phyloP scores from a whole-genome alignment of 23 tunicate species.

The Corella eumyota region DNA sequence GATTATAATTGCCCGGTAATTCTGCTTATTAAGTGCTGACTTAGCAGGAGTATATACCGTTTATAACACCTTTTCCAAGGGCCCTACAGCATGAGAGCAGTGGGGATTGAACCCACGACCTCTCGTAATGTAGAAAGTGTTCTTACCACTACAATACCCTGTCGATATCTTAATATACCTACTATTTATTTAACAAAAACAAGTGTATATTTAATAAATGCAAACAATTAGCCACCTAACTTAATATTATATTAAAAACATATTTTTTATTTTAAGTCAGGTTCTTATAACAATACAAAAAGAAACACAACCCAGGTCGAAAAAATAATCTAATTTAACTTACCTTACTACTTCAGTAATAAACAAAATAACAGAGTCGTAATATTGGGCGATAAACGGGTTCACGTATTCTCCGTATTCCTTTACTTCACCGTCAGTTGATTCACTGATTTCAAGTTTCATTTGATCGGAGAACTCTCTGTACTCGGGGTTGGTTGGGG shows the following conservation, averaged over 20 bases:
- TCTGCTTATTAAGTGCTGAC: too few species aligned
- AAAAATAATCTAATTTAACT: conserved; percentile 1
- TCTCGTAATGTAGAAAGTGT: too few species aligned
- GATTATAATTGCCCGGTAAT: too few species aligned
- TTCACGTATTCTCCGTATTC: conserved; percentile 57
- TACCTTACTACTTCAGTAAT: conserved; percentile 19
- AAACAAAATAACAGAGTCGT: conserved; percentile 28
- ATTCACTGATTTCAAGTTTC: conserved; percentile 1
- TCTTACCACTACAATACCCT: too few species aligned
- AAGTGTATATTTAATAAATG: too few species aligned
- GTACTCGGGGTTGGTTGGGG: conserved; percentile 31
- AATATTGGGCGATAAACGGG: conserved; percentile 44
- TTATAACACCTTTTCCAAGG: too few species aligned
- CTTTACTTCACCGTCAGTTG: not conserved
- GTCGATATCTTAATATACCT: too few species aligned
- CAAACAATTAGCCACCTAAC: not conserved
- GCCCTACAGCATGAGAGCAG: too few species aligned
- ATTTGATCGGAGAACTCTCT: conserved; percentile 32
- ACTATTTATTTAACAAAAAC: too few species aligned
- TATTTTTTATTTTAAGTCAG: not conserved
- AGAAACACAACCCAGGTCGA: not conserved
- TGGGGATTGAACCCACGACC: too few species aligned
- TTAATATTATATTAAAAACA: not conserved
- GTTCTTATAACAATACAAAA: not conserved
- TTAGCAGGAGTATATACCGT: too few species aligned